Evolutionary conservation across 2,888 invertebrate genomes (phyloP).

Genomic region (Andrena flavipes): DNA sequence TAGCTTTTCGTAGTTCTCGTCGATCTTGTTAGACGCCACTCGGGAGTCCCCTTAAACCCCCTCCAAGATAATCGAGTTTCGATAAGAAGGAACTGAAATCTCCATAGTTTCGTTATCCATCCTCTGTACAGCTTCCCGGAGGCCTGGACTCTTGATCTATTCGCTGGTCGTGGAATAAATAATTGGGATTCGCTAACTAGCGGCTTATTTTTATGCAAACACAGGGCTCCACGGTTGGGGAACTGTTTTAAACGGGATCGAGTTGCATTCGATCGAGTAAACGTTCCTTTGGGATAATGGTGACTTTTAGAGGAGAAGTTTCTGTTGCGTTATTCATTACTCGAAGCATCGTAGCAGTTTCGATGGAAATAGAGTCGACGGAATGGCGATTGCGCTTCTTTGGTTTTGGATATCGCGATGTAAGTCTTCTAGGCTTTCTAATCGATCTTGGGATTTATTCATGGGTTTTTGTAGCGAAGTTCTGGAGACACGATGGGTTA

Average conservation of each 20-base stretch:
- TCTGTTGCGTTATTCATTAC: conserved; percentile 19
- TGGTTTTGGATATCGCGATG: not conserved
- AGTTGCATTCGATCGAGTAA: not conserved
- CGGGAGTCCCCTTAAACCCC: not conserved
- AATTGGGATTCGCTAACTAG: not conserved
- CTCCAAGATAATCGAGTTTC: conserved; percentile 13
- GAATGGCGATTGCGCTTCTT: not conserved
- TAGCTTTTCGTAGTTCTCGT: conserved; percentile 3
- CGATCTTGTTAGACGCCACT: conserved; percentile 33
- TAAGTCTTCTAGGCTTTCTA: not conserved
- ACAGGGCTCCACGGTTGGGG: not conserved
- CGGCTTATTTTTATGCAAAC: conserved; percentile 23
- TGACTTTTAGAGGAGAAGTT: not conserved
- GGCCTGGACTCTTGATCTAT: not conserved
- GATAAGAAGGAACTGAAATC: conserved; percentile 30
- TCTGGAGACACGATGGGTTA: not conserved
- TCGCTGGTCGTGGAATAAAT: conserved; percentile 6
- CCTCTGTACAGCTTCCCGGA: too few relatives aligned
- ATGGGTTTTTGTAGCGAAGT: too few relatives aligned
- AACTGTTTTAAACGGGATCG: not conserved
- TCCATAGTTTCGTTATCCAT: conserved; percentile 11
- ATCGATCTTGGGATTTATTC: not conserved
- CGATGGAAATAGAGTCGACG: not conserved
- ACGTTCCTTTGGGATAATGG: conserved; percentile 8
- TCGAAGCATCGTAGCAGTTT: not conserved